Percentiles rank a stretch among this genome's conserved stretches.
These are phyloP conservation scores for Coregonus clupeaformis DNA, from an alignment of 2,113 vertebrate genomes.

Conservation along the genomic window DNA sequence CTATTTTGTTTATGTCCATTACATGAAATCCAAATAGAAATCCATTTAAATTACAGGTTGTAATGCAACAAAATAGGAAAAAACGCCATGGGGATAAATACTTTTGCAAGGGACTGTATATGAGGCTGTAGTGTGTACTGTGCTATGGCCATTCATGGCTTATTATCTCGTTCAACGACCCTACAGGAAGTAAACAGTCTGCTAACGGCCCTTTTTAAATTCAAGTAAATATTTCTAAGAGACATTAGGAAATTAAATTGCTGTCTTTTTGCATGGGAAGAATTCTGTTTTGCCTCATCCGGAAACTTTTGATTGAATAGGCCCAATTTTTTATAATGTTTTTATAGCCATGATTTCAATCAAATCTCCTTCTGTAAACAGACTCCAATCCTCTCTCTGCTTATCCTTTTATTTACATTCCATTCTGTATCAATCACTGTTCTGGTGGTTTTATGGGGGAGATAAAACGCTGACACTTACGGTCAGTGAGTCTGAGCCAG, in stretches of 20 bases:
- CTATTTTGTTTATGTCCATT: too few relatives aligned
- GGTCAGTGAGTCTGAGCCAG: not conserved
- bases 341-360: too few relatives aligned
- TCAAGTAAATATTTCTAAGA: not conserved
- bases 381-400: not conserved
- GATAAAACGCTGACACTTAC: constrained; percentile 16
- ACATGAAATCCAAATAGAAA: too few relatives aligned
- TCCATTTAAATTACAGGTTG: too few relatives aligned
- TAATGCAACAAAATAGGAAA: too few relatives aligned
- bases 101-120: too few relatives aligned
- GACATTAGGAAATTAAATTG: not conserved
- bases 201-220: not conserved
- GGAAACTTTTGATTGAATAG: too few relatives aligned
- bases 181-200: not conserved
- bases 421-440: not conserved
- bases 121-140: not conserved
- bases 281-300: too few relatives aligned
- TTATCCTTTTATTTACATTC: not conserved
- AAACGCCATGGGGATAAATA: too few relatives aligned
- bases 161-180: not conserved
- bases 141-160: not conserved
- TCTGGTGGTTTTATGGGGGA: not conserved
- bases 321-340: too few relatives aligned
- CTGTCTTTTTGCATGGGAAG: not conserved
- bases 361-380: too few relatives aligned